Evolutionary conservation across 1,140 invertebrate genomes (phyloP), one percentile per base, ranked within the genome.

Genomic region (Chrysoperla carnea): DNA sequence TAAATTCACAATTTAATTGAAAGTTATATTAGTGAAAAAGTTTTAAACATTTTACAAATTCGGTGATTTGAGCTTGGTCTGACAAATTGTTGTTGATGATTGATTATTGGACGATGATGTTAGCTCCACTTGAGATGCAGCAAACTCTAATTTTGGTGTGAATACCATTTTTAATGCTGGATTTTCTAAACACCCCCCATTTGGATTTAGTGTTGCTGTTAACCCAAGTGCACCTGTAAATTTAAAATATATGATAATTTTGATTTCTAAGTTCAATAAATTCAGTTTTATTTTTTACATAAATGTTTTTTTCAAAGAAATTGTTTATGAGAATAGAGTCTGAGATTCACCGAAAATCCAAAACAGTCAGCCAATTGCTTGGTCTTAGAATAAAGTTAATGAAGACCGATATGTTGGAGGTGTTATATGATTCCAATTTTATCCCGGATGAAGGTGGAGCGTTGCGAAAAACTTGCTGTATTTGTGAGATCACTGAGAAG

Each of bases 131-230:
- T 59, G 54, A 4, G 50, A 46, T 35, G 50, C 35, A 14, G 51
- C 31, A 31, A 44, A 49, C 28, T 58, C 55, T 39, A 56, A 48
- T 43, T 53, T 54, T 28, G 57, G 57, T 46, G 48, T 55, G n/a
- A 23, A 23, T 43, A 51, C 50, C 39, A 59, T 53, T 44, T 54
- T 52, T 42, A 59, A 47, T 29, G 55, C 54, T 39, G 55, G 52
- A 48, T 56, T 59, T 43, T 59, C 57, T 42, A 59, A 47, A 45
- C 54, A 52, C 47, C 55, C 55, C 14, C 55, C 57, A 49, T 59
- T 59, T 41, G 57, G 57, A 47, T 59, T 59, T 43, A 59, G 50
- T 41, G 52, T 52, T 27, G 55, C 46, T 31, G 55, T 53, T 37
- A 59, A 46, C 41, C 52, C 54, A 36, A 42, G 36, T 29, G 46